Evolutionary conservation across 1,140 invertebrate species (phyloP), one percentile per base, ranked within the genome.

Genomic region (Mactra quadrangularis): DNA sequence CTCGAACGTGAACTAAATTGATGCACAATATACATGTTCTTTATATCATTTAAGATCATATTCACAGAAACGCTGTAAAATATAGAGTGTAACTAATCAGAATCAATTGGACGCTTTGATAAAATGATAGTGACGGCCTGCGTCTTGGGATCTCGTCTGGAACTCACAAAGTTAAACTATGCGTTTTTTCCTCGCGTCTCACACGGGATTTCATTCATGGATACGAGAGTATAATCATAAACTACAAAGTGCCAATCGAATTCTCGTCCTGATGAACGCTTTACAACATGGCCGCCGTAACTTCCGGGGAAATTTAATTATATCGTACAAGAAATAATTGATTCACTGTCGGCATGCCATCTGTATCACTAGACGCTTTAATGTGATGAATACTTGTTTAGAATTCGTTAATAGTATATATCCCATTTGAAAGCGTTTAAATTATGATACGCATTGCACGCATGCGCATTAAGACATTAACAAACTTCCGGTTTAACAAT

Each of bases 101-200:
- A 52, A 72, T 72, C 70, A 72, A 72, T 72, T 72, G 70, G 70
- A 29, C 50, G 70, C 70, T 72, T 38, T 57, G 50, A 38, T 72
- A 72, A 72, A 72, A 55, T 29, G 70, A 57, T n/a, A 52, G 31
- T 57, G 70, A 72, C 70, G 27, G 25, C 3, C 2, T 27, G 50
- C 70, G 57, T 38, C 70, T 47, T 50, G 57, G 68, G 59, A 70
- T 13, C 38, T 50, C 41, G 62, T 60, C 62, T 71, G 77, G 64
- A 17, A 52, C 31, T 41, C 41, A 50, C 38, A 27, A 68, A 68
- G 41, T 47, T 41, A 41, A 7, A 41, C 38, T 41, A 15, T 41
- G 38, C 38, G 38, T 41, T 41, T 41, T 41, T 41, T 41, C n/a
- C 38, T 41, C 6, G 15, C 38, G 38, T 41, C 25, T 68, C 64